Evolutionary conservation across 2,888 invertebrate genomes (phyloP).

Genomic region (Eupsilia transversa): DNA sequence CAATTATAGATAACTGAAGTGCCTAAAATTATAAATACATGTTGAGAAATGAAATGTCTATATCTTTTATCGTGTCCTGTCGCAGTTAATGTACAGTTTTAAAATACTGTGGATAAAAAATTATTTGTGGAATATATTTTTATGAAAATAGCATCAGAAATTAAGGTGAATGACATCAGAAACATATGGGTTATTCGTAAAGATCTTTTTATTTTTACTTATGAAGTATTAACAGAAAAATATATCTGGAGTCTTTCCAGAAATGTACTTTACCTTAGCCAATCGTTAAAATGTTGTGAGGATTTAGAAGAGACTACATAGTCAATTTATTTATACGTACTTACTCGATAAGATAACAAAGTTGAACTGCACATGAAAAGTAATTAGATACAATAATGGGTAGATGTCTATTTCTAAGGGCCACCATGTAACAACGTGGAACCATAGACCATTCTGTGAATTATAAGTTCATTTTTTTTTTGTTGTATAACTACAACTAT

Average conservation of each 20-base stretch:
- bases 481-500: background rate
- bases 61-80: slow-evolving; percentile 24
- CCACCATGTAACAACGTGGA: background rate
- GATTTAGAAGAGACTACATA: slow-evolving; percentile 6
- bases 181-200: slow-evolving; percentile 34
- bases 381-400: background rate
- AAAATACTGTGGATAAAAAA: slow-evolving; percentile 31
- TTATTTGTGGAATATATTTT: slow-evolving; percentile 23
- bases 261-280: slow-evolving; percentile 29
- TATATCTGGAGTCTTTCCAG: slow-evolving; percentile 23
- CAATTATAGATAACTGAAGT: slow-evolving; percentile 46
- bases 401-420: background rate
- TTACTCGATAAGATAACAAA: background rate
- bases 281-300: slow-evolving; percentile 9
- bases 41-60: slow-evolving; percentile 35
- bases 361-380: background rate
- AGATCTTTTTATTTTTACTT: slow-evolving; percentile 29
- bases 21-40: slow-evolving; percentile 40
- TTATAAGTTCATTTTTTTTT: background rate
- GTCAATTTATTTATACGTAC: background rate
- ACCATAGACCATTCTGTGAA: background rate
- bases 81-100: slow-evolving; percentile 26
- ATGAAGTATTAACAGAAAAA: slow-evolving; percentile 28
- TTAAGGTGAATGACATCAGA: slow-evolving; percentile 58
- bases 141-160: slow-evolving; percentile 46